phyloP scores from a whole-genome alignment of 2,888 invertebrate species.

The Rhamphomyia laevipes region DNA sequence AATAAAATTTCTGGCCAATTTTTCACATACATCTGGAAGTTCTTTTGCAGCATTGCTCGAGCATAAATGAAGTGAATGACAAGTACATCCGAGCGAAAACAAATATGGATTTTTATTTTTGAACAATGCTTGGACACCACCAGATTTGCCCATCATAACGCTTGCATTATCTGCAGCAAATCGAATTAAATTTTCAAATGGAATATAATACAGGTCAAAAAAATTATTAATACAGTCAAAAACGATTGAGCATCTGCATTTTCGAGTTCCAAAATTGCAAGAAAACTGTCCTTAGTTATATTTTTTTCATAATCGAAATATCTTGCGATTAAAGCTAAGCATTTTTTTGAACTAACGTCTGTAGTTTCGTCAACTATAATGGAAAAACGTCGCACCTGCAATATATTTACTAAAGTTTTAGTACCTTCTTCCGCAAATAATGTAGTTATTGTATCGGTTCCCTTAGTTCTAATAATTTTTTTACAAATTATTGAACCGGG shows the following conservation, averaged over 20 bases:
- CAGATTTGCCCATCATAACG: slow-evolving; percentile 18
- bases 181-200: slow-evolving; percentile 16
- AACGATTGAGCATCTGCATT: slow-evolving; percentile 15
- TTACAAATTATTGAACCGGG: neutral
- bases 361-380: neutral
- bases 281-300: neutral
- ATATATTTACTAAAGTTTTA: neutral
- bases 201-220: no score
- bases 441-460: neutral
- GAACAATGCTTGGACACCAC: slow-evolving; percentile 15
- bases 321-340: neutral
- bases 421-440: slow-evolving; percentile 2
- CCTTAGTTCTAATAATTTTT: slow-evolving; percentile 1
- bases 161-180: slow-evolving; percentile 19
- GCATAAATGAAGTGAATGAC: slow-evolving; percentile 18
- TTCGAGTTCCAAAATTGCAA: slow-evolving; percentile 11
- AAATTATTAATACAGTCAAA: no score
- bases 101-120: slow-evolving; percentile 15
- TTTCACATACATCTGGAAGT: slow-evolving; percentile 11
- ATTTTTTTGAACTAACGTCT: neutral
- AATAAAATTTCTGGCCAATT: slow-evolving; percentile 8
- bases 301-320: neutral
- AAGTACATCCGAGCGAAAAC: slow-evolving; percentile 18
- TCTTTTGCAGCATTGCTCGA: slow-evolving; percentile 17
- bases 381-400: neutral